Base-by-base conservation (phyloP, 2,888 invertebrate genomes). In the Eristalis intricaria region DNA sequence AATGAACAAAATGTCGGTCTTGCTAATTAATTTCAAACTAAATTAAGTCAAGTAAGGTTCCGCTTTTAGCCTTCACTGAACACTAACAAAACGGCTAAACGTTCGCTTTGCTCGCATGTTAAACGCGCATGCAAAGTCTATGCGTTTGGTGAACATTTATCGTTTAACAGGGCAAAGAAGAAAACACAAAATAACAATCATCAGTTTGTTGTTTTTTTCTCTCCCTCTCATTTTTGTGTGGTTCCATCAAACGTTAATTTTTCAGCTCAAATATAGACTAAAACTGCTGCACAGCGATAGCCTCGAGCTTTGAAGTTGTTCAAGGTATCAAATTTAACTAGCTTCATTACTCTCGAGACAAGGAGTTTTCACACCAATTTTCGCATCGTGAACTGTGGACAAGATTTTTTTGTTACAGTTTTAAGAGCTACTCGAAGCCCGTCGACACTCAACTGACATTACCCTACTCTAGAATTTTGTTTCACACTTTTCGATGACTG, bases 301-400 rank as follows among this genome's bases (percentile, higher is more conserved):
- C 70, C 70, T 70, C 40, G 60, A 40, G 60, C 38, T 40, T 11
- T 70, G 15, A 70, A 70, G 38, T 38, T 60, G 29, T 70, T 70
- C 60, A 60, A 70, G 35, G 58, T 60, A 70, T 60, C 70, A 60
- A 35, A 22, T 1, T 70, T 26, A 70, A 70, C 60, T 60, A 26
- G 60, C 35, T 70, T 70, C 69, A 70, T 70, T 60, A 60, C 70
- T 60, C 63, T 75, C 26, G 29, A 75, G 35, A 75, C 26, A 58
- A 75, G 23, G 3, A 56, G 74, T 75, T 75, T 75, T 58, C 65
- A 65, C 58, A 26, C 74, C 65, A 35, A 65, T 65, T 65, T 63
- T 73, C 71, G 70, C 70, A 60, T 23, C 26, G 60, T 70, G 22
- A 60, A 38, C 60, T 35, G 7, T 58, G 32, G 60, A 11, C 35